Evolutionary conservation across 2,888 invertebrate species (phyloP).

Genomic region (Metacarcinus magister): DNA sequence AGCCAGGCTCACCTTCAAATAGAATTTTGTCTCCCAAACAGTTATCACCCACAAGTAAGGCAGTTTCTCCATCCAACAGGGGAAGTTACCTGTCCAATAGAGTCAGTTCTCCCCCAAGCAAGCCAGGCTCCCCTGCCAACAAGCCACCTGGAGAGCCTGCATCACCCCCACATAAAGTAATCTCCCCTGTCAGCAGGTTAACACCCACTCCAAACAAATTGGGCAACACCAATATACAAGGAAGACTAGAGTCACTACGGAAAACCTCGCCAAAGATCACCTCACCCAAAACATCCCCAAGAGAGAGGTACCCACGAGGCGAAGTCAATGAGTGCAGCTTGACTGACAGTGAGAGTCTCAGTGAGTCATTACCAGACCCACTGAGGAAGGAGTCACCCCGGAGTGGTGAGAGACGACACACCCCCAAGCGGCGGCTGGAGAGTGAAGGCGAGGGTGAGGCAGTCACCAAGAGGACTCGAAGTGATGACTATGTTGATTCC

Average conservation of each 20-base stretch:
- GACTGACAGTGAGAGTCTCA: constrained; percentile 64
- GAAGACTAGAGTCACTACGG: constrained; percentile 43
- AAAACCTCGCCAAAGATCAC: constrained; percentile 58
- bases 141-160: constrained; percentile 55
- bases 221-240: neutral
- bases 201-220: neutral
- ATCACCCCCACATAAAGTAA: constrained; percentile 63
- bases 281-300: constrained; percentile 63
- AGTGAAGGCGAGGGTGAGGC: constrained; percentile 66
- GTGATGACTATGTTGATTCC: constrained; percentile 65
- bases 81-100: constrained; percentile 61
- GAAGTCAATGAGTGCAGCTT: constrained; percentile 39
- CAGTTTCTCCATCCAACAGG: constrained; percentile 54
- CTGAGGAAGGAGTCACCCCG: constrained; percentile 54
- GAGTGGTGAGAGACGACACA: constrained; percentile 43
- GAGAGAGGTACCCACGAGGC: constrained; percentile 71
- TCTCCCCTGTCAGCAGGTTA: constrained; percentile 1
- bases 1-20: constrained; percentile 67
- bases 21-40: constrained; percentile 46
- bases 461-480: constrained; percentile 3
- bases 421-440: constrained; percentile 70
- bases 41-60: constrained; percentile 51
- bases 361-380: constrained; percentile 57
- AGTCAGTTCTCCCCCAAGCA: constrained; percentile 56
- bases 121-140: constrained; percentile 58